Evolutionary conservation across 1,140 invertebrate genomes (phyloP).

Genomic region (Tenebrio molitor): DNA sequence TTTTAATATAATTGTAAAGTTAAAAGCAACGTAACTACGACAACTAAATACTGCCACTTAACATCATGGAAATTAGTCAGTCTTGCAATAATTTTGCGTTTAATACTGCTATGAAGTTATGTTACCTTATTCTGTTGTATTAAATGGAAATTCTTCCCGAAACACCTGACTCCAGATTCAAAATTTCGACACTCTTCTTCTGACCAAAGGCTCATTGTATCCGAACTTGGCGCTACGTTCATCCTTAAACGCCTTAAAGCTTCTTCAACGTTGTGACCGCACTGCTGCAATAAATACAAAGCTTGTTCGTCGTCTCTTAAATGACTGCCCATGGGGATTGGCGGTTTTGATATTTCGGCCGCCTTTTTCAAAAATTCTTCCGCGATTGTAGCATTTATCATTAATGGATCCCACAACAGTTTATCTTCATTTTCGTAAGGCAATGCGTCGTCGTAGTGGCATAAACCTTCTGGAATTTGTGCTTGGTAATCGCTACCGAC

Average conservation of each 20-base stretch:
- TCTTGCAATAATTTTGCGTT: constrained; percentile 15
- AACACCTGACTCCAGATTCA: constrained; percentile 92
- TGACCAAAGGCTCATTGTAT: constrained; percentile 92
- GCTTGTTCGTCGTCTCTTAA: constrained; percentile 96
- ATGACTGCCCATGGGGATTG: constrained; percentile 82
- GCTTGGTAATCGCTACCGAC: constrained; percentile 96
- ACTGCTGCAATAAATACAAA: constrained; percentile 91
- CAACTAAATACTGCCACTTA: constrained; percentile 42
- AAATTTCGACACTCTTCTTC: constrained; percentile 98
- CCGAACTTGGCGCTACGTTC: constrained; percentile 79
- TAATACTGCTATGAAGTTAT: constrained; percentile 32
- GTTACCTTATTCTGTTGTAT: constrained; percentile 94
- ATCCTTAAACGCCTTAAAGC: constrained; percentile 88
- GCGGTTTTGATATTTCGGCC: constrained; percentile 70
- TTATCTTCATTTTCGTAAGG: constrained; percentile 98
- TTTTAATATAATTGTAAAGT: constrained; percentile 47
- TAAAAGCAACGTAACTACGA: constrained; percentile 34
- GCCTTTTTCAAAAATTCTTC: constrained; percentile 87
- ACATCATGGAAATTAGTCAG: constrained; percentile 4
- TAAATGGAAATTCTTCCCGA: constrained; percentile 96
- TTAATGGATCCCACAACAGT: constrained; percentile 91
- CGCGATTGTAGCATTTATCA: constrained; percentile 79
- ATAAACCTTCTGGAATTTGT: constrained; percentile 90
- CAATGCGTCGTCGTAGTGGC: constrained; percentile 91
- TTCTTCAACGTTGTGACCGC: constrained; percentile 95